A percentile compares a stretch with the other conserved stretches of the same genome.
Evolutionary conservation across 2,888 invertebrate species (phyloP).

Genomic region (Carpatolechia fugitivella): DNA sequence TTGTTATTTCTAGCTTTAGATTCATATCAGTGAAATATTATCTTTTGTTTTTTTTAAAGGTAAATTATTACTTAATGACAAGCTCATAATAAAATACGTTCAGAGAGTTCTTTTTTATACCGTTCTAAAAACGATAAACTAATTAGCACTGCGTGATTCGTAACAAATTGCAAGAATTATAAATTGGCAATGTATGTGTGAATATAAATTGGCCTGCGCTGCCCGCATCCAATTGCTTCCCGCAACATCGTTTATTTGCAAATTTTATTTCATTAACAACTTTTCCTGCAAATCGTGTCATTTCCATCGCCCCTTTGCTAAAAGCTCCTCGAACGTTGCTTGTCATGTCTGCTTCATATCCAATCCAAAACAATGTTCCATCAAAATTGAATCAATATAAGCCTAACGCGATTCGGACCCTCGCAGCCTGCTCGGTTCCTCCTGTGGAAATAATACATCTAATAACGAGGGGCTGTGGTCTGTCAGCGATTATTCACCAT

Average conservation of each 20-base stretch:
- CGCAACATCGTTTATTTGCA: too few relatives aligned
- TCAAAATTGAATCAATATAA: slow-evolving; percentile 17
- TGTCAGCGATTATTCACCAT: slow-evolving; percentile 31
- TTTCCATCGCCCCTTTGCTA: background rate
- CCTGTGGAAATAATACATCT: slow-evolving; percentile 46
- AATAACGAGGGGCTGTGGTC: slow-evolving; percentile 38
- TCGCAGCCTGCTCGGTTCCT: too few relatives aligned
- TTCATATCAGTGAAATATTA: background rate
- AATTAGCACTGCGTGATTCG: too few relatives aligned
- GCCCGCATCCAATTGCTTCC: too few relatives aligned
- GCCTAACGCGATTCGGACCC: slow-evolving; percentile 18
- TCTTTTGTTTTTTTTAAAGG: background rate
- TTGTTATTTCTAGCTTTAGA: background rate
- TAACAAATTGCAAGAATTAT: too few relatives aligned
- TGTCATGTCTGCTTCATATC: background rate
- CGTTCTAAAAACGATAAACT: too few relatives aligned
- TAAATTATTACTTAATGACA: too few relatives aligned
- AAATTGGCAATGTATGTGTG: too few relatives aligned
- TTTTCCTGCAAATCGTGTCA: too few relatives aligned
- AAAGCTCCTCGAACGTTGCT: background rate
- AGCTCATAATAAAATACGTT: too few relatives aligned
- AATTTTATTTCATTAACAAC: background rate
- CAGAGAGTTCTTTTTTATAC: too few relatives aligned
- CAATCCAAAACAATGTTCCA: background rate
- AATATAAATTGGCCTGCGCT: too few relatives aligned